These are phyloP conservation scores for Betta splendens DNA, from an alignment of 2,797 vertebrate genomes.

Conservation along the genomic window DNA sequence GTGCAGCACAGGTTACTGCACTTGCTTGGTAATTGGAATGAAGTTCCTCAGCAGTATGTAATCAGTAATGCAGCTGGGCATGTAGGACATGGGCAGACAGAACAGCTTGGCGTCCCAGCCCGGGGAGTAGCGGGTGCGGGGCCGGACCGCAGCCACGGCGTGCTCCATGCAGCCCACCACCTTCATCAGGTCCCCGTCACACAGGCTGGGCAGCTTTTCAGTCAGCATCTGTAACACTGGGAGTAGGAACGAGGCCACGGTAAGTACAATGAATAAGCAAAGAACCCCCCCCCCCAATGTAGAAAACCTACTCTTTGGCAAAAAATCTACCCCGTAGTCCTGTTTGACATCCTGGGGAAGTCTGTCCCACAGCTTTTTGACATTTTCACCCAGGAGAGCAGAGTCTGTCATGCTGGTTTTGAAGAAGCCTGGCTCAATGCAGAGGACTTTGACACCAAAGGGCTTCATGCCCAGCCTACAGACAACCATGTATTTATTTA, in stretches of 20 bases:
- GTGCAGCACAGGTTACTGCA: constrained; percentile 23
- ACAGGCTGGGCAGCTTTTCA: constrained; percentile 51
- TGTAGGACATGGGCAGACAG: constrained; percentile 87
- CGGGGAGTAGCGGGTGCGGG: constrained; percentile 84
- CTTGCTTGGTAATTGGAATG: constrained; percentile 54
- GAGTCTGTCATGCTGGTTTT: constrained; percentile 74
- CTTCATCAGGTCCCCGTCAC: constrained; percentile 75
- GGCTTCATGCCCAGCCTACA: constrained; percentile 66
- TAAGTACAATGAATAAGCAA: neutral
- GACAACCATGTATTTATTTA: rapidly evolving
- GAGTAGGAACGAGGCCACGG: neutral
- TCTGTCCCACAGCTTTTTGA: constrained; percentile 67
- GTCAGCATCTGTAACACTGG: constrained; percentile 30
- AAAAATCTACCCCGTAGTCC: constrained; percentile 72
- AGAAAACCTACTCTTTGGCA: constrained; percentile 56
- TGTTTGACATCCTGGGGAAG: constrained; percentile 75
- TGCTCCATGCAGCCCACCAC: constrained; percentile 90
- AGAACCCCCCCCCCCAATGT: neutral
- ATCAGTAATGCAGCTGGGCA: constrained; percentile 81
- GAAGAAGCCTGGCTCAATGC: constrained; percentile 84
- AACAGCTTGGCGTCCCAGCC: constrained; percentile 91
- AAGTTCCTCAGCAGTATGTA: constrained; percentile 57
- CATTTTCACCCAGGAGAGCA: constrained; percentile 28
- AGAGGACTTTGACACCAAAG: constrained; percentile 80
- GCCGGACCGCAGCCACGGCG: constrained; percentile 81